Evolutionary conservation across 2,888 invertebrate species (phyloP).

Genomic region (Drosophila conformis): DNA sequence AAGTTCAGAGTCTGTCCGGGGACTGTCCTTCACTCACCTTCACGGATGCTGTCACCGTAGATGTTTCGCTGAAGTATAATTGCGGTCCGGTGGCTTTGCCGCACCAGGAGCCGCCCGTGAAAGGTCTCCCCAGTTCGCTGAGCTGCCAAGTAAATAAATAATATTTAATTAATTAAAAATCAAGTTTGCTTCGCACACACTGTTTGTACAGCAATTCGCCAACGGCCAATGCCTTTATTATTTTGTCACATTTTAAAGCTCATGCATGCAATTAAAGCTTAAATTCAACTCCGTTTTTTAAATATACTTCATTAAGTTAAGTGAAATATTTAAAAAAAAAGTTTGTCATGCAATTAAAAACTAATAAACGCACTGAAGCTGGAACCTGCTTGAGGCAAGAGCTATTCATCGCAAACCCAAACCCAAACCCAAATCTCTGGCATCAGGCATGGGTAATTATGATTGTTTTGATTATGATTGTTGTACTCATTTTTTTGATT

Average conservation of each 20-base stretch:
- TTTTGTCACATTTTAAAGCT: slow-evolving; percentile 55
- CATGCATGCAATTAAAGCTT: slow-evolving; percentile 50
- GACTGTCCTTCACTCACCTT: slow-evolving; percentile 86
- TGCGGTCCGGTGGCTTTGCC: slow-evolving; percentile 92
- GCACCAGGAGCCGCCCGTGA: slow-evolving; percentile 96
- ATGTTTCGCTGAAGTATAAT: slow-evolving; percentile 95
- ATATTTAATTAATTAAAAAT: slow-evolving; percentile 74
- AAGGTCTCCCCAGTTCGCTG: slow-evolving; percentile 93
- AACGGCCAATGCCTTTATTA: slow-evolving; percentile 8
- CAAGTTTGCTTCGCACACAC: slow-evolving; percentile 53
- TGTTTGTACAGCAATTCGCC: slow-evolving; percentile 49
- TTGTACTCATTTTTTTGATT: slow-evolving; percentile 58
- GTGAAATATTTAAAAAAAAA: slow-evolving; percentile 9
- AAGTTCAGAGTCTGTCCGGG: background rate
- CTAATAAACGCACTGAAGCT: slow-evolving; percentile 55
- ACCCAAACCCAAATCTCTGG: slow-evolving; percentile 7
- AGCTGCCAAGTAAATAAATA: slow-evolving; percentile 86
- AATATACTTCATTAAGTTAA: slow-evolving; percentile 41
- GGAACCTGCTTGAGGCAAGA: slow-evolving; percentile 3
- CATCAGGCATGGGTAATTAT: slow-evolving; percentile 65
- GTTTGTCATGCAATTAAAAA: slow-evolving; percentile 44
- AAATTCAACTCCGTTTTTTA: slow-evolving; percentile 44
- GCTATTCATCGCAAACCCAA: background rate
- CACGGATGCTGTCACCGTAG: slow-evolving; percentile 94
- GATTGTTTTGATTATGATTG: slow-evolving; percentile 59